phyloP scores from a whole-genome alignment of 92 coral and sea anemone genomes.

The Palythoa grandiflora region DNA sequence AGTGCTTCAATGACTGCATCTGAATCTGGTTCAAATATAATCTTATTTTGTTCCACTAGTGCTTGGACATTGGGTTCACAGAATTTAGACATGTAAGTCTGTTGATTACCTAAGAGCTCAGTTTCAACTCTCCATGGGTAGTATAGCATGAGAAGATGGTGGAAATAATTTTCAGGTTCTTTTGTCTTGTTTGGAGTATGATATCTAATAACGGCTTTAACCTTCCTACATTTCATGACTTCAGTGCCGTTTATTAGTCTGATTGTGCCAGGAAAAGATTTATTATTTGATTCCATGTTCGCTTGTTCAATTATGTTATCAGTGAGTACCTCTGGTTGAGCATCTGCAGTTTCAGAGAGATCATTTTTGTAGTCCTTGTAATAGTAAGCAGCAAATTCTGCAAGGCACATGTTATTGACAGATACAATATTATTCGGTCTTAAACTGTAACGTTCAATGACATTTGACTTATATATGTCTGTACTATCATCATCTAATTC shows the following conservation, averaged over 20 bases:
- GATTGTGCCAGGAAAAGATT: slow-evolving; percentile 9
- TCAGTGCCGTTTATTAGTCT: slow-evolving; percentile 14
- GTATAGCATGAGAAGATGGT: slow-evolving; percentile 12
- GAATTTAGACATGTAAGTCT: slow-evolving; percentile 13
- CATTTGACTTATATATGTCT: slow-evolving; percentile 12
- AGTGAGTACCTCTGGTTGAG: slow-evolving; percentile 16
- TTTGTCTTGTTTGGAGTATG: slow-evolving; percentile 14
- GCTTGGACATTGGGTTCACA: slow-evolving; percentile 16
- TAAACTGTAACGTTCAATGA: slow-evolving; percentile 20
- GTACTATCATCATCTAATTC: slow-evolving; percentile 13
- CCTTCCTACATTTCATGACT: slow-evolving; percentile 9
- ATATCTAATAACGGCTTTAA: slow-evolving; percentile 9
- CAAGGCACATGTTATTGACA: slow-evolving; percentile 36
- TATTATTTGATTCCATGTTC: slow-evolving; percentile 9
- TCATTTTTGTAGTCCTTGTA: slow-evolving; percentile 13
- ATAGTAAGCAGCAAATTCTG: slow-evolving; percentile 14
- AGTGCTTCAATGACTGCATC: slow-evolving; percentile 6
- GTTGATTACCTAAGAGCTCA: slow-evolving; percentile 14
- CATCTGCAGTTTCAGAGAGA: slow-evolving; percentile 15
- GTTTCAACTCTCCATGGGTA: slow-evolving; percentile 15
- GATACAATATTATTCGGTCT: slow-evolving; percentile 49
- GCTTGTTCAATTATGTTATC: slow-evolving; percentile 9
- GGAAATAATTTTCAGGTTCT: slow-evolving; percentile 10
- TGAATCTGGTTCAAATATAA: slow-evolving; percentile 2
- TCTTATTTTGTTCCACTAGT: slow-evolving; percentile 1